phyloP scores from a whole-genome alignment of 2,888 invertebrate species.

The Troides helena region DNA sequence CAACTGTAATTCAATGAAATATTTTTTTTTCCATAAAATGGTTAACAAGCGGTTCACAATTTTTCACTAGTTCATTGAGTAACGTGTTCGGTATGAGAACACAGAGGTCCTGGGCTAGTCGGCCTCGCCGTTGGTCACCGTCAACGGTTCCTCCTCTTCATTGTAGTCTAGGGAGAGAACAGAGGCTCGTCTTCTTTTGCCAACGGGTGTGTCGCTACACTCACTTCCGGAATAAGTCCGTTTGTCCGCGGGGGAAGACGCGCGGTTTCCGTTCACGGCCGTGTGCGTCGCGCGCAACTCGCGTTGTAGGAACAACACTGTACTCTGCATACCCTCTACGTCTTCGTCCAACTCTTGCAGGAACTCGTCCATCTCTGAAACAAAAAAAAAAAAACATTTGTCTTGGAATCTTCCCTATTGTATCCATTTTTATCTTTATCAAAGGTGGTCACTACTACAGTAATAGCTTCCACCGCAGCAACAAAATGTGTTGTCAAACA shows the following conservation, averaged over 20 bases:
- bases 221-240: conserved; percentile 69
- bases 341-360: conserved; percentile 97
- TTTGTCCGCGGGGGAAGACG: conserved; percentile 61
- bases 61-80: conserved; percentile 55
- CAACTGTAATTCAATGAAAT: conserved; percentile 44
- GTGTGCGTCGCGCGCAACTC: conserved; percentile 89
- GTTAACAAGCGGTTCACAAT: conserved; percentile 51
- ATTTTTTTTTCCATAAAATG: conserved; percentile 52
- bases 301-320: conserved; percentile 95
- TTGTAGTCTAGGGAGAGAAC: conserved; percentile 87
- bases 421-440: not conserved
- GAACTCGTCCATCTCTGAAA: conserved; percentile 94
- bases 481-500: too few species aligned
- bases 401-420: not conserved
- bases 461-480: not conserved
- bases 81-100: conserved; percentile 54
- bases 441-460: too few species aligned
- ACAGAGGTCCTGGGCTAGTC: conserved; percentile 65
- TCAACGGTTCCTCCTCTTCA: conserved; percentile 86
- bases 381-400: not conserved
- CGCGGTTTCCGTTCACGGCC: conserved; percentile 63
- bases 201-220: conserved; percentile 70
- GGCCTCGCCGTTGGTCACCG: conserved; percentile 84
- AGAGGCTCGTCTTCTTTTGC: conserved; percentile 85
- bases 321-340: conserved; percentile 99